These are phyloP conservation scores for Ecliptopera silaceata DNA, from an alignment of 2,888 invertebrate genomes.

Conservation along the genomic window DNA sequence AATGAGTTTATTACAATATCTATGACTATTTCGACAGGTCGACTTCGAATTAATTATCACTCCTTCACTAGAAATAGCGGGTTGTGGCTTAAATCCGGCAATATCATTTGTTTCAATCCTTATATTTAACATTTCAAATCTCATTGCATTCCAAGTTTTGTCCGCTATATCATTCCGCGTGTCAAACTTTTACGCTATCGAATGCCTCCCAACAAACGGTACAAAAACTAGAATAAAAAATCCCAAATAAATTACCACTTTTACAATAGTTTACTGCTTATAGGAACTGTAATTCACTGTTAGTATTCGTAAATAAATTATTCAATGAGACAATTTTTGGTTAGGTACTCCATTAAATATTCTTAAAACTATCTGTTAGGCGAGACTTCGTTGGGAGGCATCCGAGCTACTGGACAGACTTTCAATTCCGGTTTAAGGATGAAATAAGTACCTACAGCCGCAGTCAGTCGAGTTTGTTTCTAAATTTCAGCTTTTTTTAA, in stretches of 20 bases:
- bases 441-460: slow-evolving; percentile 64
- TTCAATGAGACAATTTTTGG: slow-evolving; percentile 52
- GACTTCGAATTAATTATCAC: slow-evolving; percentile 32
- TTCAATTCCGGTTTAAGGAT: slow-evolving; percentile 68
- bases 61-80: slow-evolving; percentile 58
- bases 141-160: slow-evolving; percentile 56
- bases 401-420: slow-evolving; percentile 56
- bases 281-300: slow-evolving; percentile 78
- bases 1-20: slow-evolving; percentile 41
- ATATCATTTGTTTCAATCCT: slow-evolving; percentile 39
- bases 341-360: slow-evolving; percentile 33
- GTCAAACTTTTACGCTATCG: slow-evolving; percentile 44
- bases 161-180: slow-evolving; percentile 44
- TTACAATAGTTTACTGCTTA: slow-evolving; percentile 62
- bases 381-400: slow-evolving; percentile 55
- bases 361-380: slow-evolving; percentile 50
- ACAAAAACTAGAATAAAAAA: slow-evolving; percentile 51
- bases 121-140: slow-evolving; percentile 58
- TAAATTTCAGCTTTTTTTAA: slow-evolving; percentile 63
- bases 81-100: slow-evolving; percentile 46
- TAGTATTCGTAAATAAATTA: slow-evolving; percentile 61
- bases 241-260: slow-evolving; percentile 62
- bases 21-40: slow-evolving; percentile 28
- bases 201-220: slow-evolving; percentile 55
- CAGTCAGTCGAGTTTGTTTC: slow-evolving; percentile 54